Conservation (phyloP, 2,888 invertebrate species). For the Acanthosoma haemorrhoidale region DNA sequence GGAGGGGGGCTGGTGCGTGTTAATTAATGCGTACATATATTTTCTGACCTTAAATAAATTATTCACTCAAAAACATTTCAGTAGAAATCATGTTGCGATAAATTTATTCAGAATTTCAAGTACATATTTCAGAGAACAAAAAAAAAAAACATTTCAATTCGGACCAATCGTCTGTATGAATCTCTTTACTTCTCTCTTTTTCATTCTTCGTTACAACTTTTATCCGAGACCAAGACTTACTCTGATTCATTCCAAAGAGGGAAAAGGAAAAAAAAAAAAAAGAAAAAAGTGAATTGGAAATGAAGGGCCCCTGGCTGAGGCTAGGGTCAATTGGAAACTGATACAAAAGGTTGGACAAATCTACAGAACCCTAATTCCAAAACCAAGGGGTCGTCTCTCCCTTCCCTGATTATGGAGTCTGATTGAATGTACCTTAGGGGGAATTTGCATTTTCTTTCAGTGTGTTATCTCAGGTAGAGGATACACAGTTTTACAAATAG, state of each 20-base stretch:
- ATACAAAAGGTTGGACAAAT: conserved; percentile 4
- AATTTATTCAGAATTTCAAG: background rate
- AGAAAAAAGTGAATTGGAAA: background rate
- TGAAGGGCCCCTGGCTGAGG: background rate
- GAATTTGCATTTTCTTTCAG: no score
- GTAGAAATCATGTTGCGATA: no score
- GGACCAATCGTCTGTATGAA: background rate
- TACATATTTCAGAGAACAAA: background rate
- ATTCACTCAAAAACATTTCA: no score
- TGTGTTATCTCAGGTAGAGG: no score
- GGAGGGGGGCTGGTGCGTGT: no score
- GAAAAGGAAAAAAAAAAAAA: background rate
- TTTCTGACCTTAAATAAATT: no score
- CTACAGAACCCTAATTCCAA: background rate
- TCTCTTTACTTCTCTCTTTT: background rate
- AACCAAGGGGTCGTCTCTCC: background rate
- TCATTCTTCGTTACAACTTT: background rate
- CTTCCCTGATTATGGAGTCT: no score
- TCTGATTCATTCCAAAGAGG: no score
- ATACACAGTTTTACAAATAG: no score
- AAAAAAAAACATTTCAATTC: background rate
- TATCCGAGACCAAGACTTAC: background rate
- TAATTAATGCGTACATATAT: no score
- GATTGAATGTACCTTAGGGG: no score
- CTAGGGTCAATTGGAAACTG: background rate